Evolutionary conservation across 2,797 vertebrate species (phyloP), one percentile per base, ranked within the genome.

Genomic region (Hemitrygon akajei): DNA sequence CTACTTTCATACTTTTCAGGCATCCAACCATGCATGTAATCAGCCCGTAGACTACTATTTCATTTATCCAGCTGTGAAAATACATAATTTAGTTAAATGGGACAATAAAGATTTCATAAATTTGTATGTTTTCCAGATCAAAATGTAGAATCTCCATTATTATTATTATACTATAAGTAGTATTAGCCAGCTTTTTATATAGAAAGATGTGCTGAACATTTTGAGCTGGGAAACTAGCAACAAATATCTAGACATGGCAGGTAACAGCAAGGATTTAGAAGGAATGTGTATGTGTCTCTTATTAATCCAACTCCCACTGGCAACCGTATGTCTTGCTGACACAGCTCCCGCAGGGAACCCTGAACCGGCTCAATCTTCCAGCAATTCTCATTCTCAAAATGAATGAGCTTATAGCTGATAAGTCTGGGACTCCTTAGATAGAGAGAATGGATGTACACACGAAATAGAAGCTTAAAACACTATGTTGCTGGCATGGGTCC

Each of bases 61-160:
- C 63, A 63, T 34, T 66, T 66, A 34, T 89, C 58, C 86, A 89
- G n/a, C 60, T 89, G 86, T 89, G 86, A 89, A 20, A n/a, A 63
- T 20, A 66, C n/a, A 89, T n/a, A 87, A 89, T 89, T 66, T 66
- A 37, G n/a, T 66, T 63, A 89, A 89, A 89, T 66, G n/a, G 86
- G 16, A 66, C 30, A 79, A 22, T 56, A 84, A 84, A 84, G 56
- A 30, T 84, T 84, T 84, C 81, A 89, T 60, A 89, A 66, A 89
- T 34, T 34, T 34, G 25, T 84, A 58, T 14, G 25, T 84, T 84
- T 60, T 60, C 58, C 3, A 58, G 47, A 84, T 84, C 47, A 58
- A 22, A 22, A 30, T 10, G 5, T 16, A 58, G 47, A 58, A 40
- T 56, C 30, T 27, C 25, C 5, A 20, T 84, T 84, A 58, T 73